Base-by-base conservation (phyloP, 1,140 invertebrate species). In the Diploscapter pachys region DNA sequence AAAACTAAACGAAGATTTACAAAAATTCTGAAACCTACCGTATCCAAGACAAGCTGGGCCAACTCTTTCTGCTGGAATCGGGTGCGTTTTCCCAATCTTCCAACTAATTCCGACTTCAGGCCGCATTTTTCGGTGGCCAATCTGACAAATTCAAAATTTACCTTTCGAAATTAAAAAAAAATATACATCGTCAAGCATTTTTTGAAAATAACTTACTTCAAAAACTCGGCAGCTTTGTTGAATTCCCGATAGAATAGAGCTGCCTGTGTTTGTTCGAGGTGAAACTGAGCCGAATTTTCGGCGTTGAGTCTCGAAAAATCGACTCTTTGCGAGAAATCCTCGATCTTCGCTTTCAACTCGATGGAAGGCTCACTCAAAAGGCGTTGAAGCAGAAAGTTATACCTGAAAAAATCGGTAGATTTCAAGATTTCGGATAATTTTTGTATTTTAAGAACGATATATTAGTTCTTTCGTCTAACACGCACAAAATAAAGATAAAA, bases 81-180 rank as follows among this genome's bases (percentile, higher is more conserved):
- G 13, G 94, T 97, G 74, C 95, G 88, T 86, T 93, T 93, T 5
- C 95, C 95, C 64, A 96, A 85, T 11, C 90, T 88, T 77, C 93
- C 92, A 89, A 85, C 73, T 70, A 78, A 70, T 64, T 79, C 56
- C 4, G 72, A 13, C n/a, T 75, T 48, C 63, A 74, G 50, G n/a
- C 64, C 31, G 50, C 73, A 74, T 5, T n/a, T 49, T 4, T 61
- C 49, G 4, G 50, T 9, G 4, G 73, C 73, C n/a, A 11, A 54
- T 62, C 66, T 68, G 51, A 52, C 53, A 11, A 6, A 68, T 9
- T 9, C 5, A 68, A 68, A 31, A 31, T 31, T 31, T 31, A 31
- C 31, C 31, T 31, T 31, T 31, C 31, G 31, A 31, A 31, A 31
- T 31, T 31, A 31, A 31, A 31, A 31, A n/a, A 31, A 31, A 31